Base-by-base conservation (phyloP, 2,113 vertebrate species). In the Vombatus ursinus region DNA sequence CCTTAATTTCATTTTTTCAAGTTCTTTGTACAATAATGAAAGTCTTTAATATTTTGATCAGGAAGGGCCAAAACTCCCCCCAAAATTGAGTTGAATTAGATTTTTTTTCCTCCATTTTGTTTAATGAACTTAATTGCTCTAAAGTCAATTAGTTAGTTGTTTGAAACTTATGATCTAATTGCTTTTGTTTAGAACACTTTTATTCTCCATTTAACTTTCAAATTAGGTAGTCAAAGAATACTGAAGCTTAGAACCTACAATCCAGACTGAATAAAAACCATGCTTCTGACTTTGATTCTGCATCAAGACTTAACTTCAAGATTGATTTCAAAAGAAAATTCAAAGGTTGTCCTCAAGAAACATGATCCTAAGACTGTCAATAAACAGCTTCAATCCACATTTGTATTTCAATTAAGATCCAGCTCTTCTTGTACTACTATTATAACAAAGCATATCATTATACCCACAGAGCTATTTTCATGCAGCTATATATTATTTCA, bases 141-240 rank as follows among this genome's bases (percentile, higher is more conserved):
- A 49, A 90, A 50, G 47, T 24, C 8, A 90, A 50, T 90, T 50
- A 90, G 25, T 90, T 50, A 90, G 25, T 90, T 90, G 1, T 5
- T 90, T 50, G 12, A 50, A 77, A 1, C 1, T 92, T 28, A 89
- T 90, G 11, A 52, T 9, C 22, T 89, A 77, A 44, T 7, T 52
- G 0, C 2, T 23, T 61, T 57, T 94, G 5, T 50, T 91, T 23
- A 57, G 91, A 92, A 54, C 1, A 61, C 28, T 50, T 91, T 52
- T 61, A 50, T 47, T 93, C 31, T 31, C 14, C 61, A 50, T 51
- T 92, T 53, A 92, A 53, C 12, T 53, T 95, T 94, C 22, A 95
- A 94, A 44, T 4, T 5, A 14, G 28, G 22, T 50, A 90, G 28
- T 2, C 47, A 22, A 26, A 25, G 90, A 90, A 90, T 1, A 94